Evolutionary conservation across 2,113 vertebrate genomes (phyloP).

Genomic region (Ahaetulla prasina): DNA sequence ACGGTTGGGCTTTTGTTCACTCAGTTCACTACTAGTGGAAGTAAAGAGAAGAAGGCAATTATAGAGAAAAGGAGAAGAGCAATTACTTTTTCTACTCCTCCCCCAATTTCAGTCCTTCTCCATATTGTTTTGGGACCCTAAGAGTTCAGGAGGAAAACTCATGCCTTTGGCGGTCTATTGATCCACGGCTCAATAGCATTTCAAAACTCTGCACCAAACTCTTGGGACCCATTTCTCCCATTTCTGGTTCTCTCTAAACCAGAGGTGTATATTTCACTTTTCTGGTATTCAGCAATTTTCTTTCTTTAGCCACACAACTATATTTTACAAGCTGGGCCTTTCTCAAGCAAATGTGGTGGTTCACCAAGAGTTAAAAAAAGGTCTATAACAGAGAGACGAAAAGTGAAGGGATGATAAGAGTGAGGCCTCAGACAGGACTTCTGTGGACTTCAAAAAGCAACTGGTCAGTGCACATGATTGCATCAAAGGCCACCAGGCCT

Average conservation of each 20-base stretch:
- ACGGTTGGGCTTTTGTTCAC: not conserved
- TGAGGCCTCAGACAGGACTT: constrained; percentile 37
- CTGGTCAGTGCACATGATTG: constrained; percentile 41
- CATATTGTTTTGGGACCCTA: not conserved
- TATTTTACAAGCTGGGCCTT: not conserved
- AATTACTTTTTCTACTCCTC: not conserved
- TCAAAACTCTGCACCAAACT: not conserved
- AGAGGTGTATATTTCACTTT: not conserved
- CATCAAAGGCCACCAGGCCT: constrained; percentile 42
- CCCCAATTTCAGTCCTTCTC: not conserved
- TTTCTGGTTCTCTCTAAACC: not conserved
- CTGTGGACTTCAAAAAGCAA: constrained; percentile 50
- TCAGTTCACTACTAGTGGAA: not conserved
- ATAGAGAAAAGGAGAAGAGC: not conserved
- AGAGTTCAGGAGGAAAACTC: not conserved
- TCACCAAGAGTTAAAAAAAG: constrained; percentile 37
- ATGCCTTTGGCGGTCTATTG: too few species aligned
- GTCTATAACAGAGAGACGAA: constrained; percentile 2
- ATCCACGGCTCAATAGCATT: not conserved
- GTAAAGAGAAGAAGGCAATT: not conserved
- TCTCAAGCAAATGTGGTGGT: not conserved
- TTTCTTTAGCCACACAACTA: not conserved
- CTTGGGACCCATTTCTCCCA: not conserved
- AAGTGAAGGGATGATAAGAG: constrained; percentile 37
- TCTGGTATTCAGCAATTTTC: not conserved